Evolutionary conservation across 2,888 invertebrate genomes (phyloP).

Genomic region (Eurytoma californica): DNA sequence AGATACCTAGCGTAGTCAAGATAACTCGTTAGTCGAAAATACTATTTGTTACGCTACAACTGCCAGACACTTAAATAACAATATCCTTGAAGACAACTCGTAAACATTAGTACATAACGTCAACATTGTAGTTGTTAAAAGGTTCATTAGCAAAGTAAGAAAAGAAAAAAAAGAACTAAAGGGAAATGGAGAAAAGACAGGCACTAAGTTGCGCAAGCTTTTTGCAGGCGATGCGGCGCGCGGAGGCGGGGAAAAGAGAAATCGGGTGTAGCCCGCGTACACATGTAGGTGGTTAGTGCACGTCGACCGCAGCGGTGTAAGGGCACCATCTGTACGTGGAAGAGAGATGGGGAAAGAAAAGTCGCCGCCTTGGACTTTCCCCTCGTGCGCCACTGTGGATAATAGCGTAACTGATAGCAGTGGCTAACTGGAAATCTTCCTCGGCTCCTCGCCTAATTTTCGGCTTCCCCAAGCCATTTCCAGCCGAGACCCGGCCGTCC

Average conservation of each 20-base stretch:
- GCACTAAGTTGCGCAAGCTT: conserved; percentile 19
- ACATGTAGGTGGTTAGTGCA: conserved; percentile 26
- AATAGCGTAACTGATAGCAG: conserved; percentile 74
- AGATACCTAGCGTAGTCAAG: too few relatives aligned
- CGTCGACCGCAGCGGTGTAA: neutral
- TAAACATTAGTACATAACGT: too few relatives aligned
- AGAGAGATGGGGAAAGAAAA: neutral
- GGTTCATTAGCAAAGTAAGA: too few relatives aligned
- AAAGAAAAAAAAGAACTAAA: too few relatives aligned
- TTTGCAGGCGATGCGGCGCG: neutral
- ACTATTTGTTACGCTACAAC: too few relatives aligned
- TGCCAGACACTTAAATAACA: too few relatives aligned
- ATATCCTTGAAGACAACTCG: too few relatives aligned
- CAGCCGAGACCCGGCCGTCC: conserved; percentile 1
- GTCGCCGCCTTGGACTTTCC: conserved; percentile 57
- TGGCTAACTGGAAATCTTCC: conserved; percentile 68
- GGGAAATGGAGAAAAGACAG: conserved; percentile 1
- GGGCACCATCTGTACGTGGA: neutral
- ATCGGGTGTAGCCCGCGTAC: conserved; percentile 37
- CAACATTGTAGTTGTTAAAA: too few relatives aligned
- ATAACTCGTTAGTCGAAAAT: too few relatives aligned
- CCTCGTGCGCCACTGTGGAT: conserved; percentile 64
- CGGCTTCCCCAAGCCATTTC: conserved; percentile 70
- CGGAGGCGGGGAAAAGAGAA: conserved; percentile 44
- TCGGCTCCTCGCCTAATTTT: conserved; percentile 70